phyloP scores from a whole-genome alignment of 2,888 invertebrate genomes.

The Branchipolynoe longqiensis region DNA sequence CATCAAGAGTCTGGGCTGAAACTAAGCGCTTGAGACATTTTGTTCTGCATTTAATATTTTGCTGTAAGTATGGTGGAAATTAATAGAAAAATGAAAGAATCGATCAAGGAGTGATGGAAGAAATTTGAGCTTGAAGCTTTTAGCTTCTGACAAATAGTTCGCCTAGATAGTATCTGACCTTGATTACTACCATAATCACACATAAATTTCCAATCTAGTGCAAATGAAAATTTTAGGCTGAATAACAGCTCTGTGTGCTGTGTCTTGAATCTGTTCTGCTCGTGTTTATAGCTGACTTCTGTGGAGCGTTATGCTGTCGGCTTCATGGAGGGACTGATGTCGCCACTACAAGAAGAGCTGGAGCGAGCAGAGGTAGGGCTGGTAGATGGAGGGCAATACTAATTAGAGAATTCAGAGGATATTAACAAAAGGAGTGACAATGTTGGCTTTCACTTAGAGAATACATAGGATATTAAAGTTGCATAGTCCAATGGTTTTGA shows the following conservation, averaged over 20 bases:
- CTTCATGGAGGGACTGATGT: constrained; percentile 93
- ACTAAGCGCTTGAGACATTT: background rate
- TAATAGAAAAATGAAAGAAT: background rate
- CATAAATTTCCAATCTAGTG: background rate
- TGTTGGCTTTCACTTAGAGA: too few relatives aligned
- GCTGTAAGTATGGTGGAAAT: too few relatives aligned
- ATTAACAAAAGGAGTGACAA: too few relatives aligned
- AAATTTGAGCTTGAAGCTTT: constrained; percentile 33
- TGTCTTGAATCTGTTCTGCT: constrained; percentile 43
- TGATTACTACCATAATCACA: background rate
- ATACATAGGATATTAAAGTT: too few relatives aligned
- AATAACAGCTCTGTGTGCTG: too few relatives aligned
- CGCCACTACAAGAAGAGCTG: constrained; percentile 90
- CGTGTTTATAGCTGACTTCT: constrained; percentile 88
- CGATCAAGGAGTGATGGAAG: constrained; percentile 12
- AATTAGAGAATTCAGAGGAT: too few relatives aligned
- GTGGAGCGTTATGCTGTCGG: constrained; percentile 97
- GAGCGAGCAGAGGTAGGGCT: constrained; percentile 90
- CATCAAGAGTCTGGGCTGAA: constrained; percentile 1
- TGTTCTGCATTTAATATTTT: background rate
- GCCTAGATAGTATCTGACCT: constrained; percentile 67
- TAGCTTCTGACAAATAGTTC: constrained; percentile 35
- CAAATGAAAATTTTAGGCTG: too few relatives aligned
- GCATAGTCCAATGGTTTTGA: too few relatives aligned
- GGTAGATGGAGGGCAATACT: too few relatives aligned